Percentiles rank a stretch among this genome's conserved stretches.
phyloP scores from a whole-genome alignment of 2,888 invertebrate genomes.

The Tupiocoris notatus region DNA sequence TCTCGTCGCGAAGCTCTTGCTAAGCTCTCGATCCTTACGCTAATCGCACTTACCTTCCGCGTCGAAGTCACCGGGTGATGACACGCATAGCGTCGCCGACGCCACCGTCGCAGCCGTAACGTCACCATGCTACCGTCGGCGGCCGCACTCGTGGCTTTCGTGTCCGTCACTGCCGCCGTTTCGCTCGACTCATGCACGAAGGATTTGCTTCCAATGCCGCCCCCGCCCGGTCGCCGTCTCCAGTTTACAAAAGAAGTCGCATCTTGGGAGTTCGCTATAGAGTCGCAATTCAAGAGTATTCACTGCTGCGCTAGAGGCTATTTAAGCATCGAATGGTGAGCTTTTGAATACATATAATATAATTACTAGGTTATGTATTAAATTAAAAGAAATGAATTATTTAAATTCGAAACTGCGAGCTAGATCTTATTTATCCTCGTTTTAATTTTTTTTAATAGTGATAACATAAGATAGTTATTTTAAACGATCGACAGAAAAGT shows the following conservation, averaged over 20 bases:
- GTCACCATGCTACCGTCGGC: neutral
- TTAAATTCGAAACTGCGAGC: too few species aligned
- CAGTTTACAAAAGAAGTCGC: slow-evolving; percentile 73
- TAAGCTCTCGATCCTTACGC: neutral
- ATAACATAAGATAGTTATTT: too few species aligned
- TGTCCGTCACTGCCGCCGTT: neutral
- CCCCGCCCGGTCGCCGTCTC: slow-evolving; percentile 52
- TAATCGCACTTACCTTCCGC: neutral
- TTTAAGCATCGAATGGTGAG: slow-evolving; percentile 77
- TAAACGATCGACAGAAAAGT: too few species aligned
- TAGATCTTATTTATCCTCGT: too few species aligned
- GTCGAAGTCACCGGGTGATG: neutral
- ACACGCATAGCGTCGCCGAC: neutral
- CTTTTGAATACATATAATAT: too few species aligned
- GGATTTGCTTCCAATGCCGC: neutral
- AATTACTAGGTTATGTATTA: too few species aligned
- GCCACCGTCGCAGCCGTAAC: neutral
- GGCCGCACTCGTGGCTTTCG: neutral
- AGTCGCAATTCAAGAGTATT: slow-evolving; percentile 69
- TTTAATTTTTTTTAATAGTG: too few species aligned
- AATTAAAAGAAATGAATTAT: too few species aligned
- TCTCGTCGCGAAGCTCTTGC: neutral
- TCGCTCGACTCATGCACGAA: neutral
- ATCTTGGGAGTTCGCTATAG: slow-evolving; percentile 66
- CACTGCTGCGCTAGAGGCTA: slow-evolving; percentile 77